phyloP scores from a whole-genome alignment of 1,140 invertebrate species.

The Monochamus saltuarius region DNA sequence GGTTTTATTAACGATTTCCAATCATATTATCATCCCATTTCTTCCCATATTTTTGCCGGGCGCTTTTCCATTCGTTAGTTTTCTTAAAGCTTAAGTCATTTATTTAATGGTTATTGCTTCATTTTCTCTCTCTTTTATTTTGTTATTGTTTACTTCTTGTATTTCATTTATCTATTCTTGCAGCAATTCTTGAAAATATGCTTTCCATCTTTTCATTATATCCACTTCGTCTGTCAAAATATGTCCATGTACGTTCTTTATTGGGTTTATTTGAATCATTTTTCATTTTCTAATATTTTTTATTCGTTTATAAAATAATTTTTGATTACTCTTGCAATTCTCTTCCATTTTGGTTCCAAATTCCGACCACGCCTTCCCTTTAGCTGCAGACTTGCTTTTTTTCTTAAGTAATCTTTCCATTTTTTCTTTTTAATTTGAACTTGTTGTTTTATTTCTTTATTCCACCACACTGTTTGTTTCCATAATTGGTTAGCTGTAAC shows the following conservation, averaged over 20 bases:
- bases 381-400: background rate
- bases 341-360: conserved; percentile 1
- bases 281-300: background rate
- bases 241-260: background rate
- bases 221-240: background rate
- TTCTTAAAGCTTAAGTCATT: background rate
- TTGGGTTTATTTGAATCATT: background rate
- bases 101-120: background rate
- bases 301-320: background rate
- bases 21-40: background rate
- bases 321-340: background rate
- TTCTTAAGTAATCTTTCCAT: no score
- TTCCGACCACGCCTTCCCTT: background rate
- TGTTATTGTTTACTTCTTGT: background rate
- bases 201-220: conserved; percentile 3
- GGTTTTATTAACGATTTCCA: background rate
- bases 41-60: background rate
- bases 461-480: no score
- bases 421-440: no score
- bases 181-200: background rate
- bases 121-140: background rate
- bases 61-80: background rate
- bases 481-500: no score
- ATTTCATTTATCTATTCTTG: background rate
- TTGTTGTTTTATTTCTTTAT: no score